Base-by-base conservation (phyloP, 92 coral and sea anemone species). In the Blastomussa wellsi region DNA sequence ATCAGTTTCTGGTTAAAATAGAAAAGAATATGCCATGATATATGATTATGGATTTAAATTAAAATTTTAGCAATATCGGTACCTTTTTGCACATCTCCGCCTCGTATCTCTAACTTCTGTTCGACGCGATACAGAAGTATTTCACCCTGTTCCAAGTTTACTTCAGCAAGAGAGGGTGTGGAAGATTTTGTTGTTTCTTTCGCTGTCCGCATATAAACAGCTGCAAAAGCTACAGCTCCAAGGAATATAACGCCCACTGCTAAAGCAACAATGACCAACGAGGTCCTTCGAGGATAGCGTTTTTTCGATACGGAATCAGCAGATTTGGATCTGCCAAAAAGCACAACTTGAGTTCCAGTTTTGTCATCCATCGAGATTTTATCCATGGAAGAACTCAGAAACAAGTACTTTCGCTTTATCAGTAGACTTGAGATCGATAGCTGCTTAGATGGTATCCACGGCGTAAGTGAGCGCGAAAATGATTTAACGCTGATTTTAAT, bases 31-130 rank as follows among this genome's bases (percentile, higher is more conserved):
- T 8, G 49, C 7, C 11, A 44, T 8, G 7, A 44, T 44, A 44
- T 44, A 44, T 44, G 49, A 44, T 10, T 3, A 44, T 44, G 11
- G 49, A 44, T 3, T n/a, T n/a, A n/a, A n/a, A n/a, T n/a, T n/a
- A n/a, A n/a, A n/a, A n/a, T n/a, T n/a, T n/a, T n/a, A n/a, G n/a
- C n/a, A n/a, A 20, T 1, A 31, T 19, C 44, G 3, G 26, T 39
- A 72, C 76, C 52, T 36, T 72, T 72, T 17, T 72, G 77, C 10
- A 72, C 52, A 7, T 72, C 51, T 26, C 77, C 48, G 16, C 77
- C 32, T 20, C 49, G 65, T 48, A 76, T 32, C 5, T 76, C 65
- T 17, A 76, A 12, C 44, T 53, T 76, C 20, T 76, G 80, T 11
- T 51, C 66, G 4, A 76, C 47, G 51, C 7, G 44, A 33, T 76